Evolutionary conservation across 2,113 vertebrate species (phyloP), one percentile per base, ranked within the genome.

Genomic region (Chloropsis hardwickii): DNA sequence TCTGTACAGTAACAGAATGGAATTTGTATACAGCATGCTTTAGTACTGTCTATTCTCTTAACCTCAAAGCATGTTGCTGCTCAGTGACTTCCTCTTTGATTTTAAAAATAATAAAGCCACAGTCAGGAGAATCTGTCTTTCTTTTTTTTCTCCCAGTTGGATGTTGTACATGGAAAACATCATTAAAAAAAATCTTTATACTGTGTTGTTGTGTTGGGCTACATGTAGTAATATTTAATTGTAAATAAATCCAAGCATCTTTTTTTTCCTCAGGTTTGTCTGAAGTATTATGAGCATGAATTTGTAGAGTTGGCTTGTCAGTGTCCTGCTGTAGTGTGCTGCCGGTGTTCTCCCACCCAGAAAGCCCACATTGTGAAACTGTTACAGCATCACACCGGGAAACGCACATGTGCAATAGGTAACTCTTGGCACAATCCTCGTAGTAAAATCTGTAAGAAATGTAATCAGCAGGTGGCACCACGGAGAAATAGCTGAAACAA

Each of bases 251-350:
- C 15, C 2, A 4, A 51, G 7, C 25, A 6, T 56, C 7, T 35
- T 61, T 73, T 61, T 88, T 57, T 45, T 69, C 24, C 66, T 11
- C 91, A 99, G 99, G 98, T 99, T 85, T 99, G 99, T 79, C 95
- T 99, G 87, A 98, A 98, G 69, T 99, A 99, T 95, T 99, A 99
- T 4, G 99, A 99, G 95, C 99, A 99, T 14, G 99, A 99, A 95
- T 98, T 99, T 69, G 98, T 99, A 90, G 99, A 99, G 97, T 79
- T 99, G 97, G 99, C 99, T 1, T 99, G 99, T 95, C 99, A 99
- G 97, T 99, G 99, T 87, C 99, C 99, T 0, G 99, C 99, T 0
- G 99, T 99, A 45, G 99, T 99, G 45, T 99, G 99, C 98, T 99
- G 99, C 67, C 98, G 99, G 84, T 99, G 99, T 93, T 99, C 99